These are phyloP conservation scores for Megaustenia siamemsis DNA, from an alignment of 2,888 invertebrate species.

Conservation along the genomic window DNA sequence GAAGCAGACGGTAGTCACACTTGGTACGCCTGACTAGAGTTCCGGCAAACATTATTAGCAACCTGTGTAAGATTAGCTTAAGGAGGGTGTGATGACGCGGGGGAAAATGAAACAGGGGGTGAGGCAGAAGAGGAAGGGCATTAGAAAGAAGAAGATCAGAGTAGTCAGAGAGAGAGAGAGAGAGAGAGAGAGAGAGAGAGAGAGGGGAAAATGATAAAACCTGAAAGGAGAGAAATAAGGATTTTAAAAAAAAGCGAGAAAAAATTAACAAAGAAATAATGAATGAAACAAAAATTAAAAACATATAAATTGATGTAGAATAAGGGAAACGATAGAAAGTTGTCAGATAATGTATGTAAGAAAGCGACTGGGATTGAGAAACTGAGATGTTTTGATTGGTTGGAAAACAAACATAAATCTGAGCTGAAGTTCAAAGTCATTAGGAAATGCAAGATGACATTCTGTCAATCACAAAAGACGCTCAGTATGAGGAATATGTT, in stretches of 20 bases:
- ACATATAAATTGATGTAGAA: no score
- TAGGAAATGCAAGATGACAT: no score
- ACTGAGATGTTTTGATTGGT: no score
- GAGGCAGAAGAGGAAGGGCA: not conserved
- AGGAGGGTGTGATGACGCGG: no score
- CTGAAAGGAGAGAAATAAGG: not conserved
- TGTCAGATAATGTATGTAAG: no score
- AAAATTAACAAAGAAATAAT: not conserved
- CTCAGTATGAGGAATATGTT: no score
- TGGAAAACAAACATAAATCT: no score
- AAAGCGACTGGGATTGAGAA: no score
- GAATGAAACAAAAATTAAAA: no score
- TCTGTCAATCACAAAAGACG: no score
- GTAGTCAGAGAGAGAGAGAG: not conserved
- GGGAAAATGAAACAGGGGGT: not conserved
- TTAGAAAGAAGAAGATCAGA: not conserved
- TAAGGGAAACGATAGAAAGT: no score
- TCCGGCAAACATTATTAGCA: conserved; percentile 18
- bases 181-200: not conserved
- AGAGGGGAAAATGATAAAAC: not conserved
- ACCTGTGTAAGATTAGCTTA: not conserved
- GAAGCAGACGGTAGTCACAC: conserved; percentile 1
- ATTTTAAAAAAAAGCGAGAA: not conserved
- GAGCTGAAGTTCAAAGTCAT: no score
- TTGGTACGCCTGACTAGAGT: conserved; percentile 7